A percentile compares a stretch with the other conserved stretches of the same genome.
Conservation (phyloP, 2,113 vertebrate species). For the Gadus macrocephalus region DNA sequence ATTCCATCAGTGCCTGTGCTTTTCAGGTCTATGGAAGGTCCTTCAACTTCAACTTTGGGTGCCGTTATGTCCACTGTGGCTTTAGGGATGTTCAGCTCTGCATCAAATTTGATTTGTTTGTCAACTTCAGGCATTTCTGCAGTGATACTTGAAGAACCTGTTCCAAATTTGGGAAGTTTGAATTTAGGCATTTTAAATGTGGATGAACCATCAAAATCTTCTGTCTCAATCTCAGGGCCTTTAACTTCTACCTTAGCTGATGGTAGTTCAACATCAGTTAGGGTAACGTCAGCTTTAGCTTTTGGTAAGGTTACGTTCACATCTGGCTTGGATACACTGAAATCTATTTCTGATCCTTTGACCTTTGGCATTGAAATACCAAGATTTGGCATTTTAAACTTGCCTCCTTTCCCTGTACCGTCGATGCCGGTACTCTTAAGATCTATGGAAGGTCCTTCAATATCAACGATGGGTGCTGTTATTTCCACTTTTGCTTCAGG, state of each 20-base stretch:
- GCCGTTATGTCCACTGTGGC: slow-evolving; percentile 15
- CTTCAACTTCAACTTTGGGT: slow-evolving; percentile 19
- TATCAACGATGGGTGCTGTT: neutral
- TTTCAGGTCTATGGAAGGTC: slow-evolving; percentile 9
- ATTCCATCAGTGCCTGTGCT: slow-evolving; percentile 24
- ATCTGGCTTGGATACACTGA: slow-evolving; percentile 25
- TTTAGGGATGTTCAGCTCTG: slow-evolving; percentile 52
- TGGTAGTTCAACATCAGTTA: neutral
- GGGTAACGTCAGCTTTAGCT: neutral
- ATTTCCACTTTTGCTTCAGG: slow-evolving; percentile 3
- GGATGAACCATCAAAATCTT: slow-evolving; percentile 42
- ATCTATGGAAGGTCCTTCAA: slow-evolving; percentile 6
- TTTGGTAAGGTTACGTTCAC: slow-evolving; percentile 21
- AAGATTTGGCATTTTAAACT: slow-evolving; percentile 19
- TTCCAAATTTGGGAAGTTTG: slow-evolving; percentile 48
- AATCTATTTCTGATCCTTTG: slow-evolving; percentile 36
- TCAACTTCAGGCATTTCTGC: slow-evolving; percentile 18
- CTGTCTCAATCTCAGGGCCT: slow-evolving; percentile 27
- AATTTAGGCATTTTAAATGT: slow-evolving; percentile 51
- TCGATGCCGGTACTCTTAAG: slow-evolving; percentile 30
- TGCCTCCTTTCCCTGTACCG: slow-evolving; percentile 18
- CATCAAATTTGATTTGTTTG: slow-evolving; percentile 26
- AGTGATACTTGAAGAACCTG: slow-evolving; percentile 9
- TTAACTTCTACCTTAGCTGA: slow-evolving; percentile 22
- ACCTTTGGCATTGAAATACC: slow-evolving; percentile 39